Evolutionary conservation across 2,888 invertebrate species (phyloP), one percentile per base, ranked within the genome.

Genomic region (Chrysolina haemoptera): DNA sequence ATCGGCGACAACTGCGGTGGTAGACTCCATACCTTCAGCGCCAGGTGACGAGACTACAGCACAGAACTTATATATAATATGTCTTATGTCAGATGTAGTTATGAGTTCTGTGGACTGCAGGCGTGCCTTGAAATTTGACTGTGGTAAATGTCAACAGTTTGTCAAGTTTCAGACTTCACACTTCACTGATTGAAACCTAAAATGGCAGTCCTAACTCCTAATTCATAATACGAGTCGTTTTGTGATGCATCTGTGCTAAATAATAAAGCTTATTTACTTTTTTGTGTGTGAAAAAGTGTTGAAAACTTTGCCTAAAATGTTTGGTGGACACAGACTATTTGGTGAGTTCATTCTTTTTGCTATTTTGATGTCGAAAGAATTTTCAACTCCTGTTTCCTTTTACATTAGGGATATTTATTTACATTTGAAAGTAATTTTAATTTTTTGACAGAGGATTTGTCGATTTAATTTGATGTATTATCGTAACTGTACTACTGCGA

Each of bases 221-320:
- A 50, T 50, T 16, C n/a, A 59, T 59, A 59, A 59, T 59, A 59
- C 27, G 8, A 59, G 27, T 59, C n/a, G 59, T 27, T 35, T 59
- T 35, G 59, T 27, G 59, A n/a, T 59, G 59, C 59, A 59, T 59
- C 27, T 59, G 59, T 59, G 59, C 59, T 59, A 35, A 59, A 59
- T n/a, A 59, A n/a, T 59, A 22, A 22, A 3, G n/a, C 22, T 27
- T 27, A n/a, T 59, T 16, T 12, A 59, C n/a, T 27, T n/a, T 18
- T 35, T 27, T 35, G 59, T 59, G 59, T 59, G 59, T 59, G 59
- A 35, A 59, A 59, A 35, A 27, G 59, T 59, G 59, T n/a, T 59
- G 8, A 14, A 59, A 59, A 59, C 35, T 35, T 59, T 12, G 12
- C 20, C 20, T 53, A 20, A 11, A 9, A 59, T 59, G 35, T n/a